phyloP scores from a whole-genome alignment of 1,140 invertebrate genomes.

The Samia ricini region DNA sequence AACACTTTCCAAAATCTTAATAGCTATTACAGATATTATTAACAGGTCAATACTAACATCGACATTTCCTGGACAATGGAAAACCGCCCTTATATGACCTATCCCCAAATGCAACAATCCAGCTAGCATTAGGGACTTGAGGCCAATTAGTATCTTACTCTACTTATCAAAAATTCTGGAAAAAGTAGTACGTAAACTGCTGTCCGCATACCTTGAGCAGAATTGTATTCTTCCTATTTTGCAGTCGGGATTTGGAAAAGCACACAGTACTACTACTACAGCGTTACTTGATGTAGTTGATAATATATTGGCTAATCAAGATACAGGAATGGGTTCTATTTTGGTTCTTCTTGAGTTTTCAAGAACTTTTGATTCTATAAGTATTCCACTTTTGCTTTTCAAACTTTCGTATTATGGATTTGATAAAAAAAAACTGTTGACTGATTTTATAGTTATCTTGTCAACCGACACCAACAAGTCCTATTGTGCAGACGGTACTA shows the following conservation, averaged over 20 bases:
- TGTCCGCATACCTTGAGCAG: constrained; percentile 2
- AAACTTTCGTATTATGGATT: too few species aligned
- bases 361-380: constrained; percentile 1
- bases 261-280: constrained; percentile 7
- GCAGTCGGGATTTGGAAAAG: constrained; percentile 8
- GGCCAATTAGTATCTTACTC: constrained; percentile 7
- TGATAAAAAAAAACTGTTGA: too few species aligned
- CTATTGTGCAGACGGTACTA: too few species aligned
- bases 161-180: constrained; percentile 12
- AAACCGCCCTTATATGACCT: too few species aligned
- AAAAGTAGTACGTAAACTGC: neutral
- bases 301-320: neutral
- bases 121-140: too few species aligned
- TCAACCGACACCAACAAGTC: too few species aligned
- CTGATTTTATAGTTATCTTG: too few species aligned
- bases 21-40: constrained; percentile 8
- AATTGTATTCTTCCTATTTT: constrained; percentile 8
- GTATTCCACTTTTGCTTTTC: neutral
- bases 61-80: neutral
- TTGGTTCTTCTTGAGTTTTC: neutral
- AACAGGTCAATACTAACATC: neutral
- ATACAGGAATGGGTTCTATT: neutral
- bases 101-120: too few species aligned
- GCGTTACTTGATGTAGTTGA: constrained; percentile 2
- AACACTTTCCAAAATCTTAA: too few species aligned